Percentiles rank a stretch among this genome's conserved stretches.
These are phyloP conservation scores for Pachypanchax playfairii DNA, from an alignment of 2,113 vertebrate genomes.

Conservation along the genomic window DNA sequence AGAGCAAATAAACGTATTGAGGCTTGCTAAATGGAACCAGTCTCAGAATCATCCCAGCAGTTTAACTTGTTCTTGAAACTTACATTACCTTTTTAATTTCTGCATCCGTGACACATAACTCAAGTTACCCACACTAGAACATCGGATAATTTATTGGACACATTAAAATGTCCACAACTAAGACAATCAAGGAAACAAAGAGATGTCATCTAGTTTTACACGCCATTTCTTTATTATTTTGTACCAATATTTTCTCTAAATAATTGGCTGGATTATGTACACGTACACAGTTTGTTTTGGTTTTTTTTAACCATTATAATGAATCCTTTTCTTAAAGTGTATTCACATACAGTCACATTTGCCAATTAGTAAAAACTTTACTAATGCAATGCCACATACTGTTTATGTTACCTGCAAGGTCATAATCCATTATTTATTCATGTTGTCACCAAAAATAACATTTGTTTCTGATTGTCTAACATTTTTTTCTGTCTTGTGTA, in stretches of 20 bases:
- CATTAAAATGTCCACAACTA: conserved; percentile 46
- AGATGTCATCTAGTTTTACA: conserved; percentile 54
- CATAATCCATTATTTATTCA: conserved; percentile 65
- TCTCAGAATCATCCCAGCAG: conserved; percentile 66
- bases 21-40: conserved; percentile 69
- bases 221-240: conserved; percentile 49
- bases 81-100: conserved; percentile 57
- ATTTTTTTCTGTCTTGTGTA: conserved; percentile 22
- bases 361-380: conserved; percentile 67
- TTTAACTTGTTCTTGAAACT: conserved; percentile 59
- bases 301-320: conserved; percentile 47
- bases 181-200: conserved; percentile 69
- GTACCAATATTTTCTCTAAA: conserved; percentile 21
- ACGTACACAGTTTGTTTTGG: conserved; percentile 37
- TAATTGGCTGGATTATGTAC: conserved; percentile 48
- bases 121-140: conserved; percentile 53
- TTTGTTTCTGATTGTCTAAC: conserved; percentile 70
- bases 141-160: conserved; percentile 51
- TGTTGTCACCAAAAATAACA: conserved; percentile 46
- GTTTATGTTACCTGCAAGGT: conserved; percentile 52
- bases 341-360: conserved; percentile 53
- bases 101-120: conserved; percentile 63
- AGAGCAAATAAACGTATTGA: conserved; percentile 62
- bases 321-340: conserved; percentile 58
- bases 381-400: conserved; percentile 58